Evolutionary conservation across 1,140 invertebrate species (phyloP).

Genomic region (Tetramorium alpestre): DNA sequence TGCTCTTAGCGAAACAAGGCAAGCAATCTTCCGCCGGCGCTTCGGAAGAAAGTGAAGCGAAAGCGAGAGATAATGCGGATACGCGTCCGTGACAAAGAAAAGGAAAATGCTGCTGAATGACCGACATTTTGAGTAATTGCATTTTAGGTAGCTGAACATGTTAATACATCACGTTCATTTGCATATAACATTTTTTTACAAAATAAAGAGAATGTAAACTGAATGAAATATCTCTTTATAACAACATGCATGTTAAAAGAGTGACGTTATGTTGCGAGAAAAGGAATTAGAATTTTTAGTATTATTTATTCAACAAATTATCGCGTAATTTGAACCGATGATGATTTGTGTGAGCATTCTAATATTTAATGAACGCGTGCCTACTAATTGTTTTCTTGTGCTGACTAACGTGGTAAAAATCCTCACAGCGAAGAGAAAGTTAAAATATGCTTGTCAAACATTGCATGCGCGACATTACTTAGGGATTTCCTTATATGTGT

Average conservation of each 20-base stretch:
- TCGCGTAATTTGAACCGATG: not conserved
- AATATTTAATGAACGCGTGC: not conserved
- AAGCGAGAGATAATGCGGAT: constrained; percentile 36
- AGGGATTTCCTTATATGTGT: constrained; percentile 43
- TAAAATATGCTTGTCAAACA: constrained; percentile 71
- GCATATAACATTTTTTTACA: not conserved
- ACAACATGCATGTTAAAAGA: not conserved
- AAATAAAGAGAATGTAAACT: not conserved
- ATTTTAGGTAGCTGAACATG: not conserved
- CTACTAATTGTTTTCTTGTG: constrained; percentile 9
- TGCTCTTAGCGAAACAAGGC: no score
- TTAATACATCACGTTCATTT: not conserved
- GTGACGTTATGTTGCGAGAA: not conserved
- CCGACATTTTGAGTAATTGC: constrained; percentile 21
- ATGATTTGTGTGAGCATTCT: not conserved
- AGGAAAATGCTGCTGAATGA: constrained; percentile 2
- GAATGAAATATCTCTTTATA: not conserved
- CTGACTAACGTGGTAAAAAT: constrained; percentile 29
- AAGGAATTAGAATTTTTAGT: not conserved
- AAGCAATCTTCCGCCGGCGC: not conserved
- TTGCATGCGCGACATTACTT: constrained; percentile 59
- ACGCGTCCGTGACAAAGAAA: constrained; percentile 23
- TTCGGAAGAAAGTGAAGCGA: constrained; percentile 48
- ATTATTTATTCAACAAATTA: not conserved
- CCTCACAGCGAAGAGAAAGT: constrained; percentile 68